Base-by-base conservation (phyloP, 2,113 vertebrate species). In the Chaetodon trifascialis region DNA sequence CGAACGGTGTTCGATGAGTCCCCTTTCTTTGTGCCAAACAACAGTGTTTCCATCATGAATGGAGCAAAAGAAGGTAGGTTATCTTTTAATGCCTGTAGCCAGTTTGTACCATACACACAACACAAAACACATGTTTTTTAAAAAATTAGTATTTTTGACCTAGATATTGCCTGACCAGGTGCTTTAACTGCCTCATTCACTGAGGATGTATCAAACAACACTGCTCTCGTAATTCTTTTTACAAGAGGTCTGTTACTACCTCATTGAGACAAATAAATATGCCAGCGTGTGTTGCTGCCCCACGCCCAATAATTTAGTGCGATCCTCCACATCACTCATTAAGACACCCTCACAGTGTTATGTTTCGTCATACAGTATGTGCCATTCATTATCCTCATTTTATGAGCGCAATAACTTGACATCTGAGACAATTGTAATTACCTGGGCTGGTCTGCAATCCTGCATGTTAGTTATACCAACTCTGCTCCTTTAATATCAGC, bases 11-110 rank as follows among this genome's bases (percentile, higher is more conserved):
- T 99, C 91, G 94, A 95, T 7, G 95, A 97, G 54, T 99, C 98
- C 46, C 97, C 98, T 52, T 99, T 99, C 94, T 96, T 96, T 77
- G 97, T 99, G 87, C 97, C 97, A 89, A 88, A 95, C 59, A 95
- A 97, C 88, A 97, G 98, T 56, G 97, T 99, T 86, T 95, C 96
- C 88, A 97, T 99, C 90, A 97, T 99, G 97, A 97, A 99, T 0
- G 98, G 98, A 82, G 96, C 95, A 73, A 95, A 97, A 84, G 98
- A 99, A 97, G 98, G 98, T 99, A 83, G 0, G 76, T 87, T 7
- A n/a, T 23, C 21, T 51, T 59, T 40, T 3, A 6, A 51, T 19
- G 49, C 2, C 5, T 79, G 19, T 49, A 19, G 42, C 40, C 62
- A 23, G 23, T 76, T 14, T 62, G 25, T 23, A n/a, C 51, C 40